A percentile compares a stretch with the other conserved stretches of the same genome.
Evolutionary conservation across 1,140 invertebrate genomes (phyloP).

Genomic region (Melanaphis sacchari): DNA sequence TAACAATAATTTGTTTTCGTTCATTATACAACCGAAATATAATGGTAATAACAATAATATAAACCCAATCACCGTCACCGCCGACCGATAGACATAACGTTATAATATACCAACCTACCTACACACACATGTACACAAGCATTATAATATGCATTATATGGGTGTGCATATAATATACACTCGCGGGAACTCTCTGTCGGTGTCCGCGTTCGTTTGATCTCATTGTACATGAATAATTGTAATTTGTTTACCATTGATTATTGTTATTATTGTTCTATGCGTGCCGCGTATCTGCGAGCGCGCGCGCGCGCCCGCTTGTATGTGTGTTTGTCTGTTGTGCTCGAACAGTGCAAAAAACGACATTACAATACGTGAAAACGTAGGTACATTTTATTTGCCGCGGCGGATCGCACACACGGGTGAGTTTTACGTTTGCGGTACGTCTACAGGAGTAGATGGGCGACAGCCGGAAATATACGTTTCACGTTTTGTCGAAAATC

Average conservation of each 20-base stretch:
- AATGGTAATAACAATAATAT: slow-evolving; percentile 34
- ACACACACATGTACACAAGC: background rate
- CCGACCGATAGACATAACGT: background rate
- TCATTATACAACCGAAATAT: slow-evolving; percentile 52
- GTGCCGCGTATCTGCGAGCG: background rate
- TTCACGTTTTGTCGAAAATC: no score
- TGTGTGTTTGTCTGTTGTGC: background rate
- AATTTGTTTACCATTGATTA: slow-evolving; percentile 56
- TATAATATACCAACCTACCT: background rate
- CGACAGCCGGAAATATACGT: no score
- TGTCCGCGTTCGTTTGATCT: slow-evolving; percentile 46
- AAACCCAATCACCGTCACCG: slow-evolving; percentile 41
- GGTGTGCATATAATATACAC: background rate
- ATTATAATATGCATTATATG: background rate
- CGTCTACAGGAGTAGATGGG: no score
- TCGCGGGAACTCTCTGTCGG: slow-evolving; percentile 49
- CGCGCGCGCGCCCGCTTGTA: background rate
- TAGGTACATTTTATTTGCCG: background rate
- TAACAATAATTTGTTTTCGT: slow-evolving; percentile 51
- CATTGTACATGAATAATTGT: slow-evolving; percentile 53
- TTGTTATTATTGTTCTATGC: slow-evolving; percentile 47
- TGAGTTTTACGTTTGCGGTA: no score
- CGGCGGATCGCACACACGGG: background rate
- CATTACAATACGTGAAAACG: background rate
- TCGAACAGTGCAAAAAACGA: slow-evolving; percentile 32